Conservation (phyloP, 1,140 invertebrate species). For the Psix sp. region DNA sequence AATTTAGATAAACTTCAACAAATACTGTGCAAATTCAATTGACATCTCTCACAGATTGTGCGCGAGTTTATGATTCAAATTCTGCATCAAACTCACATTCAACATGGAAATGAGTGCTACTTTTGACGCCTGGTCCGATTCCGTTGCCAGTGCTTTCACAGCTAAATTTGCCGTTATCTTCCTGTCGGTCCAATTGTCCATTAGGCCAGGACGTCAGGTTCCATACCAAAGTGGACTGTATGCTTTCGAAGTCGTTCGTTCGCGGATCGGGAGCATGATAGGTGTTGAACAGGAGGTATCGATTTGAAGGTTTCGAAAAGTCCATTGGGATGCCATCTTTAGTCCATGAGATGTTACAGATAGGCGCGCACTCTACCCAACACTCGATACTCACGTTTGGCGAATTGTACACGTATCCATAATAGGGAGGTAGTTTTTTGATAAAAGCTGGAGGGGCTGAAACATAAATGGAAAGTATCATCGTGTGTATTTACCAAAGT, state of each 20-base stretch:
- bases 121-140: constrained; percentile 84
- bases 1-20: too few species aligned
- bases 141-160: constrained; percentile 89
- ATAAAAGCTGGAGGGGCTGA: constrained; percentile 89
- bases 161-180: constrained; percentile 89
- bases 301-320: constrained; percentile 77
- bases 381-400: constrained; percentile 88
- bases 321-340: constrained; percentile 84
- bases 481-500: background rate
- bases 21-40: too few species aligned
- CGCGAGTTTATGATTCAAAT: too few species aligned
- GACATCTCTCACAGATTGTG: too few species aligned
- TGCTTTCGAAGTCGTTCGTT: constrained; percentile 91
- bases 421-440: constrained; percentile 86
- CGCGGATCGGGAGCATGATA: constrained; percentile 80
- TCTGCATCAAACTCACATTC: constrained; percentile 84
- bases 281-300: constrained; percentile 84
- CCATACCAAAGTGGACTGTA: constrained; percentile 88
- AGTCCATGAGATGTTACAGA: constrained; percentile 89
- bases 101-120: constrained; percentile 88
- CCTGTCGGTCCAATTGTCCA: constrained; percentile 84
- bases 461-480: background rate
- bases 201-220: constrained; percentile 90
- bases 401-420: constrained; percentile 85
- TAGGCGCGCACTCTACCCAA: constrained; percentile 91